Evolutionary conservation across 2,888 invertebrate genomes (phyloP).

Genomic region (Phasia obesa): DNA sequence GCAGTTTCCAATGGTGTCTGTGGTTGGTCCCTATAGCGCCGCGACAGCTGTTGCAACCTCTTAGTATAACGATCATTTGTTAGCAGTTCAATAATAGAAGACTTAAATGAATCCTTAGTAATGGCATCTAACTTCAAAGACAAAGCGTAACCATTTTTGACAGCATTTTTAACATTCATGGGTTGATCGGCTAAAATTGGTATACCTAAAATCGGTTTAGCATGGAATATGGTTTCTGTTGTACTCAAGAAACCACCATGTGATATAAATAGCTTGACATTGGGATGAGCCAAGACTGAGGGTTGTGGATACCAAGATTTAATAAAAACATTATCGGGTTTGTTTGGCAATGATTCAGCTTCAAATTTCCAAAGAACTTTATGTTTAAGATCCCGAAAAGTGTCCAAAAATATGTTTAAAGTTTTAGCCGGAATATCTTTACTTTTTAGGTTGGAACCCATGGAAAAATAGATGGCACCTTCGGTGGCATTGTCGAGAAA

Average conservation of each 20-base stretch:
- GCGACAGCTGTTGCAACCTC: too few species aligned
- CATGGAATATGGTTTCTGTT: slow-evolving; percentile 82
- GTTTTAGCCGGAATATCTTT: slow-evolving; percentile 74
- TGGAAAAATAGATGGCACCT: slow-evolving; percentile 73
- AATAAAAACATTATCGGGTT: slow-evolving; percentile 76
- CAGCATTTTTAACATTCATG: slow-evolving; percentile 77
- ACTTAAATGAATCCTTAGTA: too few species aligned
- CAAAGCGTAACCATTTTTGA: slow-evolving; percentile 76
- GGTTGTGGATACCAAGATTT: slow-evolving; percentile 80
- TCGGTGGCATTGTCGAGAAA: slow-evolving; percentile 79
- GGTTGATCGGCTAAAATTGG: slow-evolving; percentile 81
- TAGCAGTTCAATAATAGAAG: too few species aligned
- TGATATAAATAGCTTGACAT: slow-evolving; percentile 83
- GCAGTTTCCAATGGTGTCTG: slow-evolving; percentile 75
- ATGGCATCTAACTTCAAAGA: too few species aligned
- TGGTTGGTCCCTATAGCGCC: slow-evolving; percentile 80
- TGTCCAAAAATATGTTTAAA: slow-evolving; percentile 71
- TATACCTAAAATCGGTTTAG: slow-evolving; percentile 81
- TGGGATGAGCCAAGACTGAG: slow-evolving; percentile 82
- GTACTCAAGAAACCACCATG: slow-evolving; percentile 84
- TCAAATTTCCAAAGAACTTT: slow-evolving; percentile 82
- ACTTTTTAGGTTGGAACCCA: slow-evolving; percentile 81
- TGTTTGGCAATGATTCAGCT: slow-evolving; percentile 74
- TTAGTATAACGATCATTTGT: too few species aligned
- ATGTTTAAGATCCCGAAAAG: slow-evolving; percentile 72